Conservation (phyloP, 2,113 vertebrate genomes). For the Donacobius atricapilla region DNA sequence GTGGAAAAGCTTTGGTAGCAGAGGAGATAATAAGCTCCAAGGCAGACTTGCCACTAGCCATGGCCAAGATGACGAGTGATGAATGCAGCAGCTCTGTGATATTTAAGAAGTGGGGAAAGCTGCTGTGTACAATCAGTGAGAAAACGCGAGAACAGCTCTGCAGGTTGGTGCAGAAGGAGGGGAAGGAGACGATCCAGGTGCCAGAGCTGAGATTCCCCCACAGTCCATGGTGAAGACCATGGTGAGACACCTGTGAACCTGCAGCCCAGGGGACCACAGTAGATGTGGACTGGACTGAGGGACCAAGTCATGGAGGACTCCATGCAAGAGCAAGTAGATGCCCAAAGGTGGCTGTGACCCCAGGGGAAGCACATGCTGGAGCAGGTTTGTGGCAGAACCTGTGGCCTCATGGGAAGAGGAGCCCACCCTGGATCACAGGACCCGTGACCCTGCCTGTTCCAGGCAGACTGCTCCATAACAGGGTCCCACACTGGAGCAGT, state of each 20-base stretch:
- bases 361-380: neutral
- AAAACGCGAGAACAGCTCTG: neutral
- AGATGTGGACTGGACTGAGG: neutral
- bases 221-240: neutral
- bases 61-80: neutral
- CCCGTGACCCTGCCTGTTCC: too few species aligned
- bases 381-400: neutral
- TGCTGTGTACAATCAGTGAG: neutral
- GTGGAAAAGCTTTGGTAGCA: too few species aligned
- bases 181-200: neutral
- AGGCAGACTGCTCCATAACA: neutral
- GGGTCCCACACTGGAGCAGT: too few species aligned
- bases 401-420: neutral
- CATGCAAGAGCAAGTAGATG: neutral
- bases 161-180: neutral
- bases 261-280: neutral
- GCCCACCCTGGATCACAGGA: neutral
- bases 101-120: neutral
- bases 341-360: neutral
- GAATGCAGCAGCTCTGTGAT: too few species aligned
- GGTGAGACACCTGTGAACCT: neutral
- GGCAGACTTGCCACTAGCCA: fast-evolving
- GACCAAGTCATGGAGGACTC: neutral
- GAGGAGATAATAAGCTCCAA: neutral
- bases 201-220: neutral